Evolutionary conservation across 2,888 invertebrate genomes (phyloP).

Genomic region (Aricia artaxerxes): DNA sequence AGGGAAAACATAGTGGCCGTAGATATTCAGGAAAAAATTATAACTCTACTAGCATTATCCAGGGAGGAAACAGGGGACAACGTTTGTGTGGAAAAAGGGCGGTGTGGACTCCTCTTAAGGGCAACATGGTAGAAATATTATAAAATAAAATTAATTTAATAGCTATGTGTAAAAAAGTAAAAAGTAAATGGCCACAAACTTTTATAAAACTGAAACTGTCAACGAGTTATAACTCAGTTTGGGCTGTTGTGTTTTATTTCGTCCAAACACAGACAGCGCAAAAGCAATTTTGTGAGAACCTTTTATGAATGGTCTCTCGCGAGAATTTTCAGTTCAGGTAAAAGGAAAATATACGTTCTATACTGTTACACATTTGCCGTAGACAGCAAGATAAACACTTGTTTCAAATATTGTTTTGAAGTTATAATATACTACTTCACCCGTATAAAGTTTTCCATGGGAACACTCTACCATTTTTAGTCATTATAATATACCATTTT

Average conservation of each 20-base stretch:
- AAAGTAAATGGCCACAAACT: background rate
- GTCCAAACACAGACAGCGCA: background rate
- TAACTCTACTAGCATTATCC: too few species aligned
- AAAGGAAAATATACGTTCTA: background rate
- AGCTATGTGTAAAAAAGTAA: background rate
- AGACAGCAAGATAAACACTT: background rate
- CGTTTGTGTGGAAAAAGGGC: too few species aligned
- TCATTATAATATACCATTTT: too few species aligned
- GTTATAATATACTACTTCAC: too few species aligned
- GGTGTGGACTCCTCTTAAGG: too few species aligned
- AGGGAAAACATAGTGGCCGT: too few species aligned
- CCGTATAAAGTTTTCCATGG: background rate
- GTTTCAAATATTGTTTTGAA: background rate
- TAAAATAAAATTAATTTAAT: background rate
- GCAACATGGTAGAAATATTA: too few species aligned
- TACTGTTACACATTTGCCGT: background rate
- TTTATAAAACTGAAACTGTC: background rate
- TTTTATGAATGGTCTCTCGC: background rate
- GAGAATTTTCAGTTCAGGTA: background rate
- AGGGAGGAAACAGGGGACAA: too few species aligned
- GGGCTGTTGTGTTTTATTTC: background rate
- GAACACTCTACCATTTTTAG: too few species aligned
- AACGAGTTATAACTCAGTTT: background rate
- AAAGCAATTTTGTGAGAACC: constrained; percentile 12
- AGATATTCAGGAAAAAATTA: too few species aligned